Conservation (phyloP, 1,140 invertebrate genomes). For the Aradophagus sp. region DNA sequence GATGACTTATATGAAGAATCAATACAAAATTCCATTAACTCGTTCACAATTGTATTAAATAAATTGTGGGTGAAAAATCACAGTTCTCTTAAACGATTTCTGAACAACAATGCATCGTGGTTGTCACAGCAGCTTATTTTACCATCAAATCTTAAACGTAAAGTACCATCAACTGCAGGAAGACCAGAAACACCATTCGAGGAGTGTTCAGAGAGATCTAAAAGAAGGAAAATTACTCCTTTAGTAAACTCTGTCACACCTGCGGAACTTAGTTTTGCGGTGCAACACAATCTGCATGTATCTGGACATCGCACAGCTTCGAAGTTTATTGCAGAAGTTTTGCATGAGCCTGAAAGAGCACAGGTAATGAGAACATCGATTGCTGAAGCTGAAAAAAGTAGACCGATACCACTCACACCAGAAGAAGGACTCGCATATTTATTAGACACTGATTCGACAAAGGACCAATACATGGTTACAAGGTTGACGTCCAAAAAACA, state of each 20-base stretch:
- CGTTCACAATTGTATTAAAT: too few relatives aligned
- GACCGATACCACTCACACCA: neutral
- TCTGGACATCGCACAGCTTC: slow-evolving; percentile 1
- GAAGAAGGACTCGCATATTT: slow-evolving; percentile 18
- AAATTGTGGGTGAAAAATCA: too few relatives aligned
- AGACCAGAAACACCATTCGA: neutral
- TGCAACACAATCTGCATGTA: neutral
- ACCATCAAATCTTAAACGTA: neutral
- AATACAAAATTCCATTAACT: too few relatives aligned
- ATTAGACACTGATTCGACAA: slow-evolving; percentile 18
- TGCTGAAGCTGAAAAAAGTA: neutral
- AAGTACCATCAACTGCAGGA: neutral
- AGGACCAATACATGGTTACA: slow-evolving; percentile 12
- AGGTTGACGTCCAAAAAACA: too few relatives aligned
- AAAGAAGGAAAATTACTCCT: neutral
- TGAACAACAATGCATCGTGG: neutral
- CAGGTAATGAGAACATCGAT: neutral
- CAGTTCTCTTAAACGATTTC: too few relatives aligned
- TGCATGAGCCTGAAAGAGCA: slow-evolving; percentile 1
- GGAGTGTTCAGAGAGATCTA: neutral
- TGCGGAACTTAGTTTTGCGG: slow-evolving; percentile 3
- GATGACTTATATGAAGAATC: too few relatives aligned
- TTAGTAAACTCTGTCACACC: neutral
- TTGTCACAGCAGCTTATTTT: neutral
- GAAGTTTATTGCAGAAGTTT: slow-evolving; percentile 3